Evolutionary conservation across 2,797 vertebrate species (phyloP).

Genomic region (Delichon dasypus): DNA sequence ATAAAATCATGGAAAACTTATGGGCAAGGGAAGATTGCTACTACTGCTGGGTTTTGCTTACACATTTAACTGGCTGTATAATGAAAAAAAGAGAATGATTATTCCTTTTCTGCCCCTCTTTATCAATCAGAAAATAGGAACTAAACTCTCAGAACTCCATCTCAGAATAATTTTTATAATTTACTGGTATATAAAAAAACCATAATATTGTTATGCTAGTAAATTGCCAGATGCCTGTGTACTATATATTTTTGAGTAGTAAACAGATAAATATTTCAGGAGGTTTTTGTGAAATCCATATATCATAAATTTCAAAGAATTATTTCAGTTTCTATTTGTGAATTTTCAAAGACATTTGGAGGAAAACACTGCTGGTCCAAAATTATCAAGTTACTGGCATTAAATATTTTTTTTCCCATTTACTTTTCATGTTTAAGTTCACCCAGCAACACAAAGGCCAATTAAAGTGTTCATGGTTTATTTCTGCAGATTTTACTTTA

Average conservation of each 20-base stretch:
- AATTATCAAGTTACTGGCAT: not conserved
- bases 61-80: not conserved
- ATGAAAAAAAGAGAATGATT: not conserved
- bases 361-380: not conserved
- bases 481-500: conserved; percentile 52
- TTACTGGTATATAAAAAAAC: not conserved
- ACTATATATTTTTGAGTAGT: not conserved
- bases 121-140: conserved; percentile 4
- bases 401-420: conserved; percentile 36
- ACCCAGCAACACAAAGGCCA: conserved; percentile 22
- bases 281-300: not conserved
- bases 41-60: not conserved
- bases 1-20: not conserved
- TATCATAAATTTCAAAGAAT: not conserved
- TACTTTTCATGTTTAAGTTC: conserved; percentile 45
- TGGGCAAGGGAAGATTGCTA: not conserved
- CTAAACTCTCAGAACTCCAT: conserved; percentile 27
- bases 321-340: not conserved
- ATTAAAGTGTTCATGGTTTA: conserved; percentile 38
- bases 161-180: conserved; percentile 31
- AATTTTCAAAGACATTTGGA: not conserved
- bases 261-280: conserved; percentile 23
- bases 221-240: not conserved
- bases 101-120: not conserved
- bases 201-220: not conserved